Evolutionary conservation across 2,888 invertebrate species (phyloP).

Genomic region (Quadroppia sp.): DNA sequence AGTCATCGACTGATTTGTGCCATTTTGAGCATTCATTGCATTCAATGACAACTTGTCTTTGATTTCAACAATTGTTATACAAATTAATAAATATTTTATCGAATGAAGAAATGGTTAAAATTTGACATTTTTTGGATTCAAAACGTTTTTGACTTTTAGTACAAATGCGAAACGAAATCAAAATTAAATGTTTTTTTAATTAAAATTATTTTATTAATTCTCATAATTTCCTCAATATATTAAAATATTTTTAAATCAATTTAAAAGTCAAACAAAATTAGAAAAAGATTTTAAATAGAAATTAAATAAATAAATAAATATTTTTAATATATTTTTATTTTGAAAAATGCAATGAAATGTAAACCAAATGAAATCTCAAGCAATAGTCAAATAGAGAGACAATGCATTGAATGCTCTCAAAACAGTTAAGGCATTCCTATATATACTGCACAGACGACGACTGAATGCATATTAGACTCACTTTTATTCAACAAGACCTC

Average conservation of each 20-base stretch:
- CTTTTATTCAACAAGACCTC: too few relatives aligned
- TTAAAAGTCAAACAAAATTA: not conserved
- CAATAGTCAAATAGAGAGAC: not conserved
- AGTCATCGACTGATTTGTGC: not conserved
- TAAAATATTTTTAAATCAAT: not conserved
- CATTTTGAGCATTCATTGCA: slow-evolving; percentile 30
- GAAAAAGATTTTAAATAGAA: too few relatives aligned
- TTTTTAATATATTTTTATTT: too few relatives aligned
- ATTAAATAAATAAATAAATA: not conserved
- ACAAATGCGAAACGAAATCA: not conserved
- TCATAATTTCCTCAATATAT: not conserved
- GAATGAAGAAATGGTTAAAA: slow-evolving; percentile 8
- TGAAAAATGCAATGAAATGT: not conserved
- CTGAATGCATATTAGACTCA: too few relatives aligned
- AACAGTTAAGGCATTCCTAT: too few relatives aligned
- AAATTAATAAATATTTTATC: not conserved
- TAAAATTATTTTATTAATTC: not conserved
- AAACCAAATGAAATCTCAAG: not conserved
- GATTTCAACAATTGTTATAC: not conserved
- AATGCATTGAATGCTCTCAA: slow-evolving; percentile 19
- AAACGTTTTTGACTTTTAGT: not conserved
- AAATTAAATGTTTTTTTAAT: not conserved
- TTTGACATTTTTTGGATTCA: not conserved
- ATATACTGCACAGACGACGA: too few relatives aligned
- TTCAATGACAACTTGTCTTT: not conserved